These are phyloP conservation scores for Sus scrofa DNA, from an alignment of 2,113 vertebrate species.

Conservation along the genomic window T2T-Sscrofa CM000824.6:169665001-169665500, in stretches of 20 bases:
- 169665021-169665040: background rate
- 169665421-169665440: background rate
- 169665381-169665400: conserved; percentile 9
- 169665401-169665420: background rate
- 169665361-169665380: background rate
- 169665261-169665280: background rate
- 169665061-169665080: background rate
- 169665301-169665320: background rate
- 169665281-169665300: background rate
- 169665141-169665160: conserved; percentile 4
- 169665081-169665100: background rate
- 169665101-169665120: conserved; percentile 23
- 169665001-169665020: background rate
- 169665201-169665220: background rate
- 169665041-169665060: background rate
- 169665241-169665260: conserved; percentile 7
- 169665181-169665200: background rate
- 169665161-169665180: background rate
- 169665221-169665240: background rate
- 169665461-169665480: background rate
- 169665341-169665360: background rate
- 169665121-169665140: background rate
- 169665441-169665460: conserved; percentile 7
- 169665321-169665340: background rate
- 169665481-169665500: background rate